Conservation (phyloP, 1,140 invertebrate genomes). For the Oryzaephilus surinamensis region DNA sequence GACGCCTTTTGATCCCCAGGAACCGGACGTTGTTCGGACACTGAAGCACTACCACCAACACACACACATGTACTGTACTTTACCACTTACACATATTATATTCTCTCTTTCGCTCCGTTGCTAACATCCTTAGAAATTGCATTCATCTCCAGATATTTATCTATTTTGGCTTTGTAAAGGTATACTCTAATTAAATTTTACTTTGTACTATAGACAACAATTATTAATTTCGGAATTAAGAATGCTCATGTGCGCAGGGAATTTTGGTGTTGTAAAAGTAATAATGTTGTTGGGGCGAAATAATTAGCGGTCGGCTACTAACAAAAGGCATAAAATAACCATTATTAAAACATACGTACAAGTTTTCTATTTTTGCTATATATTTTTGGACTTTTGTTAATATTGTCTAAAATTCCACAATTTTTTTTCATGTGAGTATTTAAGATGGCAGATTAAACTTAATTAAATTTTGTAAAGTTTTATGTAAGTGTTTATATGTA, state of each 20-base stretch:
- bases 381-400: too few species aligned
- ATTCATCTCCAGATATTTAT: conserved; percentile 17
- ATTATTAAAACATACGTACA: not conserved
- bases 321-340: too few species aligned
- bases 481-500: conserved; percentile 4
- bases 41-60: conserved; percentile 18
- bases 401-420: too few species aligned
- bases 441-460: not conserved
- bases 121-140: conserved; percentile 28
- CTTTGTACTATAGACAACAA: not conserved
- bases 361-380: too few species aligned
- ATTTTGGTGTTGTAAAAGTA: too few species aligned
- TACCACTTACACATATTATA: not conserved
- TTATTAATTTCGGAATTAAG: not conserved
- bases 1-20: conserved; percentile 31
- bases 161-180: conserved; percentile 12
- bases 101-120: too few species aligned
- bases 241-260: too few species aligned
- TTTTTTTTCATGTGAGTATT: not conserved
- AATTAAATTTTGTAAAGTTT: conserved; percentile 8
- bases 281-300: too few species aligned
- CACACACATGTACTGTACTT: not conserved
- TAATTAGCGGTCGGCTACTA: too few species aligned
- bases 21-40: conserved; percentile 31
- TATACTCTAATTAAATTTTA: conserved; percentile 18